phyloP scores from a whole-genome alignment of 1,140 invertebrate genomes.

The Trichoplusia ni region DNA sequence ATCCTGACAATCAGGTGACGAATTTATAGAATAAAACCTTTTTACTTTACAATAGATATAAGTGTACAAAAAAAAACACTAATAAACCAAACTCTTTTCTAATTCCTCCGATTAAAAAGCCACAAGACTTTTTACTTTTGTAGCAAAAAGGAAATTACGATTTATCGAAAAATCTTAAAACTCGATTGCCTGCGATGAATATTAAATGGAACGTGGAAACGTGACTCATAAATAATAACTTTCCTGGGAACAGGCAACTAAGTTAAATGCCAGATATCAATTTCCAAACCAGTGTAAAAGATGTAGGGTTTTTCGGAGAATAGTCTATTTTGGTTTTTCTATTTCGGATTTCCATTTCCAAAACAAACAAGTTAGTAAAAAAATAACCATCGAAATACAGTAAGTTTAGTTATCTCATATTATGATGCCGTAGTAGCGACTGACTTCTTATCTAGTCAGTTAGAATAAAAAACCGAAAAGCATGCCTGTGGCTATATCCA shows the following conservation, averaged over 20 bases:
- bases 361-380: background rate
- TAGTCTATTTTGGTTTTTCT: background rate
- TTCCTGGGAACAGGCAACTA: background rate
- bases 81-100: background rate
- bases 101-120: no score
- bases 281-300: background rate
- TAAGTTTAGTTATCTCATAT: background rate
- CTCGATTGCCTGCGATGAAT: background rate
- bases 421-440: no score
- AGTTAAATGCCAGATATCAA: background rate
- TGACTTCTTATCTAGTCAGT: no score
- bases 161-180: background rate
- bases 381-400: background rate
- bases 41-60: background rate
- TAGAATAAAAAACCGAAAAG: no score
- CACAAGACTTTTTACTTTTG: background rate
- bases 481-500: no score
- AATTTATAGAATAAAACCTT: no score
- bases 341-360: background rate
- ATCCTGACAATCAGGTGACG: background rate
- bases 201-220: constrained; percentile 8
- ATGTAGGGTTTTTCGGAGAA: background rate
- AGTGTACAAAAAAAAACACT: background rate
- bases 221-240: constrained; percentile 1
- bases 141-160: background rate